phyloP scores from a whole-genome alignment of 2,797 vertebrate species.

The Gymnothorax reevesii region DNA sequence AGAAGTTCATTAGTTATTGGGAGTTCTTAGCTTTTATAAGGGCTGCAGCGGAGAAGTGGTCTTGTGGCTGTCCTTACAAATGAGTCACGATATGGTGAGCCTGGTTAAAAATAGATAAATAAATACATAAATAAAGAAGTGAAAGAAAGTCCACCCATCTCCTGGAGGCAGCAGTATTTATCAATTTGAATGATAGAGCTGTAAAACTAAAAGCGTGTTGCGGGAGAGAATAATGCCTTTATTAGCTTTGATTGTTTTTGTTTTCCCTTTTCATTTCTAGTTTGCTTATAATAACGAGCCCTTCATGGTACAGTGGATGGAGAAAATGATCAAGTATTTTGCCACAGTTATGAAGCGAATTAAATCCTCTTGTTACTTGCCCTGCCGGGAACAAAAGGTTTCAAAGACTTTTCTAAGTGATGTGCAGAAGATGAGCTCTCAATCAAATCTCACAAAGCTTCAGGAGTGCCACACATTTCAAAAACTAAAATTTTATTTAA shows the following conservation, averaged over 20 bases:
- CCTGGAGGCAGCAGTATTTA: not conserved
- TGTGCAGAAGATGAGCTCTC: not conserved
- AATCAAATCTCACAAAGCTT: not conserved
- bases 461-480: no score
- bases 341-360: conserved; percentile 62
- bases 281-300: conserved; percentile 62
- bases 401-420: conserved; percentile 72
- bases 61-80: not conserved
- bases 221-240: not conserved
- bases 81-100: conserved; percentile 12
- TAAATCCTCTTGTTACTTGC: conserved; percentile 64
- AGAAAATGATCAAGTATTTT: conserved; percentile 70
- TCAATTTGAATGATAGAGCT: conserved; percentile 2
- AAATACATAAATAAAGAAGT: no score
- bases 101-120: not conserved
- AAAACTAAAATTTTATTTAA: no score
- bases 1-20: conserved; percentile 37
- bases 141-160: no score
- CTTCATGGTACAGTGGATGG: conserved; percentile 63
- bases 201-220: not conserved
- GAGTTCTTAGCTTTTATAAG: not conserved
- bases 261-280: conserved; percentile 42
- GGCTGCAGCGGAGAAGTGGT: not conserved
- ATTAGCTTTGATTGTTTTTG: conserved; percentile 17
- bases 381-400: conserved; percentile 52